phyloP scores from a whole-genome alignment of 2,113 vertebrate genomes.

The Crotalus tigris region DNA sequence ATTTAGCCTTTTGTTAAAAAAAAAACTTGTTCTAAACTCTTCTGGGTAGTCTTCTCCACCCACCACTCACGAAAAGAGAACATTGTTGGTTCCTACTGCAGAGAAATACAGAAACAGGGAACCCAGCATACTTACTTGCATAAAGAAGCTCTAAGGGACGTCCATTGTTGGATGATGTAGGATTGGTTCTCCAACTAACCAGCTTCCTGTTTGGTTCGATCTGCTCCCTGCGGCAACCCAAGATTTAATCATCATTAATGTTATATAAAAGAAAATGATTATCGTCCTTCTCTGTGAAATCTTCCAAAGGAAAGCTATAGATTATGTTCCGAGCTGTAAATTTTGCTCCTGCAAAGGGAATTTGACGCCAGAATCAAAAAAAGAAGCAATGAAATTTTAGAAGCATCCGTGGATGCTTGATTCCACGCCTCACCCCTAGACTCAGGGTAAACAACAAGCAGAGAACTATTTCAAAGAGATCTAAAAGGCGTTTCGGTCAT shows the following conservation, averaged over 20 bases:
- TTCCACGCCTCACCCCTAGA: neutral
- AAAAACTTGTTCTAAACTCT: neutral
- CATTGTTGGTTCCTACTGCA: neutral
- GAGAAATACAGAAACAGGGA: neutral
- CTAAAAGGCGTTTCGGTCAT: neutral
- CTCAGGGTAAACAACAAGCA: neutral
- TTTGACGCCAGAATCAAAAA: neutral
- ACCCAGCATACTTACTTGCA: constrained; percentile 20
- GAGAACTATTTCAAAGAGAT: neutral
- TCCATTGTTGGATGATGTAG: neutral
- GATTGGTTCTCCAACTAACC: neutral
- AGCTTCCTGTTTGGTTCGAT: constrained; percentile 1
- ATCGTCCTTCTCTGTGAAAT: neutral
- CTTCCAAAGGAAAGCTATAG: neutral
- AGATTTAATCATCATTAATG: neutral
- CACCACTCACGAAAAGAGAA: neutral
- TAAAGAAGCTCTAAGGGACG: constrained; percentile 11
- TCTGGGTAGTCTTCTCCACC: neutral
- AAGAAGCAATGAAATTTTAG: neutral
- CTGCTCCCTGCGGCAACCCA: neutral
- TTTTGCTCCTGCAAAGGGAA: neutral
- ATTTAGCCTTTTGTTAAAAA: neutral
- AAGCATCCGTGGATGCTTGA: neutral
- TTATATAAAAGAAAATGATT: neutral
- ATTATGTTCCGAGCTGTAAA: neutral